phyloP scores from a whole-genome alignment of 2,888 invertebrate species.

The Ceratothoa steindachneri region DNA sequence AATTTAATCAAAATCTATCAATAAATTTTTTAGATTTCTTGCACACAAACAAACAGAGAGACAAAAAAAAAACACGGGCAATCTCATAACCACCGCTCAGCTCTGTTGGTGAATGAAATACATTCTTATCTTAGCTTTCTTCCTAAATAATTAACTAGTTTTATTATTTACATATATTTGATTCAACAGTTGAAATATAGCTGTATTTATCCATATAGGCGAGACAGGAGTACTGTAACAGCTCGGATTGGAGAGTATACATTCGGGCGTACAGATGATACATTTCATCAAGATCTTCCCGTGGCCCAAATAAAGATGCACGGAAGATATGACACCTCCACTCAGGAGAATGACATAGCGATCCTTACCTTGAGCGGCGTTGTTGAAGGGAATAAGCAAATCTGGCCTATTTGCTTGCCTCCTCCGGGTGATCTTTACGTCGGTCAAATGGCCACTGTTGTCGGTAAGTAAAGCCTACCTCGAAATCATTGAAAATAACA shows the following conservation, averaged over 20 bases:
- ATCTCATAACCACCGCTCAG: too few relatives aligned
- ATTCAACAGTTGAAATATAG: too few relatives aligned
- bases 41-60: too few relatives aligned
- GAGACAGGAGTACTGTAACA: neutral
- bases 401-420: conserved; percentile 81
- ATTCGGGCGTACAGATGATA: conserved; percentile 56
- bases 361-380: conserved; percentile 56
- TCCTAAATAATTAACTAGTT: too few relatives aligned
- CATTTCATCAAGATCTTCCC: conserved; percentile 19
- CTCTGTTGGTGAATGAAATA: too few relatives aligned
- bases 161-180: too few relatives aligned
- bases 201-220: too few relatives aligned
- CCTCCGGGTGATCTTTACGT: conserved; percentile 59
- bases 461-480: conserved; percentile 46
- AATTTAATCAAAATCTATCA: too few relatives aligned
- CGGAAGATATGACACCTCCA: conserved; percentile 60
- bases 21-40: too few relatives aligned
- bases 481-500: too few relatives aligned
- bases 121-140: too few relatives aligned
- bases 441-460: conserved; percentile 35
- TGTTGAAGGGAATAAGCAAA: conserved; percentile 58
- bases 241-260: conserved; percentile 80
- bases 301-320: conserved; percentile 19
- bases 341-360: conserved; percentile 73
- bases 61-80: too few relatives aligned